Percentiles rank a stretch among this genome's conserved stretches.
phyloP scores from a whole-genome alignment of 1,140 invertebrate species.

The Eurosta solidaginis region DNA sequence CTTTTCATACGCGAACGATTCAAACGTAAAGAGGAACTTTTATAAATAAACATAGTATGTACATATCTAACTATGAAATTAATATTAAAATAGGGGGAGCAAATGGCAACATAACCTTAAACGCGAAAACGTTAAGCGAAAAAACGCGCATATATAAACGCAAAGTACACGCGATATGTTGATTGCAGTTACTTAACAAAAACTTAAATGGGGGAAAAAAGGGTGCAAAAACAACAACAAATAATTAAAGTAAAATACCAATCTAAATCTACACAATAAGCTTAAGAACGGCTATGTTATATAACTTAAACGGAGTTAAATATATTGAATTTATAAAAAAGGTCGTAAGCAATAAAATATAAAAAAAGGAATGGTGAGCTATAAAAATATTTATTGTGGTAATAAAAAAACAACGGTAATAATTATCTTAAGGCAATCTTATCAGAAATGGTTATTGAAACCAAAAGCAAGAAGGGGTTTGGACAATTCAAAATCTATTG shows the following conservation, averaged over 20 bases:
- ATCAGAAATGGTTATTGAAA: too few species aligned
- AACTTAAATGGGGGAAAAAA: background rate
- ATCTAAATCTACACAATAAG: background rate
- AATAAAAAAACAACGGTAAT: too few species aligned
- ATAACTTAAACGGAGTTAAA: too few species aligned
- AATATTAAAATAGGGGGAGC: background rate
- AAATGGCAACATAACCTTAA: background rate
- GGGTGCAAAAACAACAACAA: background rate
- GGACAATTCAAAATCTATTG: too few species aligned
- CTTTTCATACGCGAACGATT: background rate
- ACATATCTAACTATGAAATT: conserved; percentile 1
- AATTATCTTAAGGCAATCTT: too few species aligned
- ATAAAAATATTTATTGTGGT: too few species aligned
- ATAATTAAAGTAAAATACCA: background rate
- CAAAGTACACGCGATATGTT: conserved; percentile 11
- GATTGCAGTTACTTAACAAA: background rate
- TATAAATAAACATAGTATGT: too few species aligned
- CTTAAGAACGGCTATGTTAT: background rate
- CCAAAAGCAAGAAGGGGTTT: too few species aligned
- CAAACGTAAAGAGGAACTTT: background rate
- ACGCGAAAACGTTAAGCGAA: background rate
- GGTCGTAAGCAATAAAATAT: too few species aligned
- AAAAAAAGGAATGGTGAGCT: too few species aligned
- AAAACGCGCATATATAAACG: background rate
- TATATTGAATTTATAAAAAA: too few species aligned